These are phyloP conservation scores for Standfussiana lucernea DNA, from an alignment of 2,888 invertebrate species.

Conservation along the genomic window DNA sequence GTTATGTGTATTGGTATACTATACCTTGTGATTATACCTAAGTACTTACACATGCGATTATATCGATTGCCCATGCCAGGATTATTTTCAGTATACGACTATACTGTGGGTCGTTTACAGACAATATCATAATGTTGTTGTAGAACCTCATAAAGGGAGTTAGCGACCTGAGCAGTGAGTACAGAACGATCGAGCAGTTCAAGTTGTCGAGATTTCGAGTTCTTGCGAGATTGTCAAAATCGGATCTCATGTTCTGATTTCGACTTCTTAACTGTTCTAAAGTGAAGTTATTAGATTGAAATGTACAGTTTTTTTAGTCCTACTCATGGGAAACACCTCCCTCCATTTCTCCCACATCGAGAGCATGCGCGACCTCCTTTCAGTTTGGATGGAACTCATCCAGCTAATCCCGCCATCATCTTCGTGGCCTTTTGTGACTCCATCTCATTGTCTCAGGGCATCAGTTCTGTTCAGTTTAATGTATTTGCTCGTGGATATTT, in stretches of 20 bases:
- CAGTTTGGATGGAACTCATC: too few relatives aligned
- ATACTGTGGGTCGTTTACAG: too few relatives aligned
- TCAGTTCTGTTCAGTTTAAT: neutral
- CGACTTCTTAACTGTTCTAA: neutral
- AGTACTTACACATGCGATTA: neutral
- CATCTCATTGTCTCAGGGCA: neutral
- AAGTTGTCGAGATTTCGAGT: neutral
- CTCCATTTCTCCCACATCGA: too few relatives aligned
- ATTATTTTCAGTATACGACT: too few relatives aligned
- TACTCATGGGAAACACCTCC: too few relatives aligned
- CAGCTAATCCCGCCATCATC: neutral
- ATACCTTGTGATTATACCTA: too few relatives aligned
- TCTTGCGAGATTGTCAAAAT: neutral
- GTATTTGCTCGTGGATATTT: neutral
- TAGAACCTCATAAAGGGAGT: slow-evolving; percentile 6
- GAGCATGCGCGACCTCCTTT: too few relatives aligned
- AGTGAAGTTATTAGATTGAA: neutral
- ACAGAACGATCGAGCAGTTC: neutral
- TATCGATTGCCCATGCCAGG: neutral
- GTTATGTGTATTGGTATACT: neutral
- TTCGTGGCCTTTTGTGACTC: too few relatives aligned
- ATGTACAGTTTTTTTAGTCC: neutral
- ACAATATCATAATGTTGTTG: neutral
- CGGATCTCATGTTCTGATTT: neutral
- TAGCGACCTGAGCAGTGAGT: neutral